These are phyloP conservation scores for Ctena decussata DNA, from an alignment of 2,888 invertebrate genomes.

Conservation along the genomic window DNA sequence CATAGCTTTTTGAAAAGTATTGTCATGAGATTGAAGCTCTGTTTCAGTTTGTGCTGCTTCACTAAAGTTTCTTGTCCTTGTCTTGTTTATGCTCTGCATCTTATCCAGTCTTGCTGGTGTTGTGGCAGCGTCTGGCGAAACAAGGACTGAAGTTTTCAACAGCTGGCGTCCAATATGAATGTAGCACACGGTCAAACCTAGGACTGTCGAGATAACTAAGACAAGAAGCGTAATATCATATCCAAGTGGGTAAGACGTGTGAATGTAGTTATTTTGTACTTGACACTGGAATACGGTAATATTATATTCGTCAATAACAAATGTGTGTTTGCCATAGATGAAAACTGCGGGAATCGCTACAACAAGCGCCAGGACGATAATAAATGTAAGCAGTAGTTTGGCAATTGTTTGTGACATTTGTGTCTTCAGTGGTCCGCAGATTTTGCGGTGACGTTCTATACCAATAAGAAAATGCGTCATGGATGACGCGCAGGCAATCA, in stretches of 20 bases:
- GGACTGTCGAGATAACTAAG: neutral
- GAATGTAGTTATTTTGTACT: neutral
- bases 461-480: neutral
- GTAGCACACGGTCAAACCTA: neutral
- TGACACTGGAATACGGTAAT: neutral
- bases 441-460: slow-evolving; percentile 4
- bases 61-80: neutral
- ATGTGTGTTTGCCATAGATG: neutral
- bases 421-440: neutral
- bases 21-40: no score
- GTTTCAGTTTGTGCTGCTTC: no score
- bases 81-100: neutral
- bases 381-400: neutral
- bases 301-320: neutral
- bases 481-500: neutral
- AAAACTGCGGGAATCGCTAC: neutral
- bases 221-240: neutral
- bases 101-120: neutral
- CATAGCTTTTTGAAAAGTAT: no score
- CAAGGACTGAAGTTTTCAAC: neutral
- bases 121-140: neutral
- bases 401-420: neutral
- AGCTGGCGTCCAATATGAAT: neutral
- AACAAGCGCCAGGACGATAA: neutral
- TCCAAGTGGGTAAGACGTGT: neutral